These are phyloP conservation scores for Chionis minor DNA, from an alignment of 2,113 vertebrate genomes.

Conservation along the genomic window DNA sequence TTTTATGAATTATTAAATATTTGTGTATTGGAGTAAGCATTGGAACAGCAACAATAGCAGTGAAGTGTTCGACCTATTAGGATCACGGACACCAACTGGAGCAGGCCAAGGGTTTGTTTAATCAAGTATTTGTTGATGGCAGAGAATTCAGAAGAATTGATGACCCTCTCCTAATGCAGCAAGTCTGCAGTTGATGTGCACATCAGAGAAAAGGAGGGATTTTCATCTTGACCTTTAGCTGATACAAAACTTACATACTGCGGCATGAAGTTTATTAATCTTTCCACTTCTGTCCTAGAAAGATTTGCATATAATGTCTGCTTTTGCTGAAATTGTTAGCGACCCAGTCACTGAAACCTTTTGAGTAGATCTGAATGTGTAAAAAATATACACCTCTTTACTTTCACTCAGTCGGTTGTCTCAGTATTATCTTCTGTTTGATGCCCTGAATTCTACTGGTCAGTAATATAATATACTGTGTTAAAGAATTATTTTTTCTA, in stretches of 20 bases:
- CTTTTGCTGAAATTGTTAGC: neutral
- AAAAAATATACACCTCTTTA: neutral
- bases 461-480: neutral
- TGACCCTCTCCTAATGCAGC: neutral
- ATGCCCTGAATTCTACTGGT: neutral
- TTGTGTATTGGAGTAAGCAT: neutral
- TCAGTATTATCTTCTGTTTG: neutral
- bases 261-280: neutral
- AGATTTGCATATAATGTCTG: neutral
- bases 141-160: neutral
- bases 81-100: neutral
- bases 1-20: slow-evolving; percentile 7
- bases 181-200: neutral
- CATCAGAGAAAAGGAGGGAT: neutral
- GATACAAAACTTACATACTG: neutral
- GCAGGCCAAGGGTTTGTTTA: neutral
- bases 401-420: neutral
- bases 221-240: neutral
- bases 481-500: neutral
- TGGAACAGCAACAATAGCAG: neutral
- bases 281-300: neutral
- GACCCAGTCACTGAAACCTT: neutral
- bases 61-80: neutral
- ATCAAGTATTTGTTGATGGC: neutral
- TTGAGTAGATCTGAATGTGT: neutral